phyloP scores from a whole-genome alignment of 2,797 vertebrate genomes.

The Hyperoplus immaculatus region DNA sequence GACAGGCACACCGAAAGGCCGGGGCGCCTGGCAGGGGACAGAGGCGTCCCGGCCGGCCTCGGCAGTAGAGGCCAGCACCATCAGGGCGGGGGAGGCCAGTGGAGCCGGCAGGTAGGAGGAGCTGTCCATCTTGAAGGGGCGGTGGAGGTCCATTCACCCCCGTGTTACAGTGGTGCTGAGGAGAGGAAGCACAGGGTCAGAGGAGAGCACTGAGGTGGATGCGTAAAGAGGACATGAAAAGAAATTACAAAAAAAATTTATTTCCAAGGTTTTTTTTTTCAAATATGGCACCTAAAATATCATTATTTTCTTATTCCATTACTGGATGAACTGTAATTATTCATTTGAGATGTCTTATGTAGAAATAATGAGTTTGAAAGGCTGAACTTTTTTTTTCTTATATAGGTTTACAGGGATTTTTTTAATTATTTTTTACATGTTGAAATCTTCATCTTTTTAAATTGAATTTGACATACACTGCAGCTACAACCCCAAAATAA shows the following conservation, averaged over 20 bases:
- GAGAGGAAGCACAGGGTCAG: slow-evolving; percentile 12
- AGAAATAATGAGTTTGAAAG: not conserved
- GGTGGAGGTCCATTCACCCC: slow-evolving; percentile 97
- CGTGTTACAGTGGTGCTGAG: slow-evolving; percentile 65
- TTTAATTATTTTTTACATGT: not conserved
- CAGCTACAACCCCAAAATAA: slow-evolving; percentile 28
- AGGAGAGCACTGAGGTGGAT: slow-evolving; percentile 5
- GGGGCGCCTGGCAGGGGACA: slow-evolving; percentile 94
- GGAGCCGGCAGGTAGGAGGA: slow-evolving; percentile 97
- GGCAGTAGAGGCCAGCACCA: slow-evolving; percentile 97
- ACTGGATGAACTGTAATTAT: not conserved
- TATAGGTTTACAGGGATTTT: not conserved
- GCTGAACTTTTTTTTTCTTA: not conserved
- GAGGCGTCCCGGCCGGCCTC: slow-evolving; percentile 97
- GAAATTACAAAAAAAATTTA: not conserved
- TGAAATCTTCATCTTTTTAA: slow-evolving; percentile 33
- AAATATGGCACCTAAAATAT: not conserved
- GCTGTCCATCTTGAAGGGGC: slow-evolving; percentile 99
- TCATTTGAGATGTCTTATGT: not conserved
- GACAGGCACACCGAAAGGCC: slow-evolving; percentile 94
- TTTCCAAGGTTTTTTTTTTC: not conserved
- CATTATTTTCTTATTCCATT: not conserved
- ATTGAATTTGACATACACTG: slow-evolving; percentile 35
- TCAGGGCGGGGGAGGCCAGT: slow-evolving; percentile 95
- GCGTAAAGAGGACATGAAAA: not conserved